These are phyloP conservation scores for Drosophila maculinotata DNA, from an alignment of 2,888 invertebrate species.

Conservation along the genomic window DNA sequence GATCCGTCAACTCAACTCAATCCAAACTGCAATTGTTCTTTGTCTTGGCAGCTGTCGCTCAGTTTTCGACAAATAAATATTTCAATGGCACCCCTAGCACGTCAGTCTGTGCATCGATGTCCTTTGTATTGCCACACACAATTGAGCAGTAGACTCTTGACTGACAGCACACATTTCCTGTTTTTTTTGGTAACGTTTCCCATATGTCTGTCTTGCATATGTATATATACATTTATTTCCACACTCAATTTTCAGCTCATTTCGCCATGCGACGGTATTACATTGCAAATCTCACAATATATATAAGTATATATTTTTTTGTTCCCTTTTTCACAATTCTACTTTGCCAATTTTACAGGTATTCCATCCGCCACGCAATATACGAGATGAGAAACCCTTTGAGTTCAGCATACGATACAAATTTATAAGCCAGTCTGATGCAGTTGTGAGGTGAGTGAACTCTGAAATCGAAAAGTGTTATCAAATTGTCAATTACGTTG, in stretches of 20 bases:
- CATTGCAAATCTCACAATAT: constrained; percentile 16
- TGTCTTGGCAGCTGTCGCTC: constrained; percentile 36
- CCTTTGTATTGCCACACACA: constrained; percentile 27
- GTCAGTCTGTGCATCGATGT: constrained; percentile 13
- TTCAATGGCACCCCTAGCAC: constrained; percentile 37
- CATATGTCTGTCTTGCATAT: not conserved
- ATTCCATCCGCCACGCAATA: constrained; percentile 87
- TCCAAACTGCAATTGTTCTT: constrained; percentile 16
- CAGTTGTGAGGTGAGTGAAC: constrained; percentile 88
- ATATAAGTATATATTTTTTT: not conserved
- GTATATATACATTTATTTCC: constrained; percentile 22
- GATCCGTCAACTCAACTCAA: constrained; percentile 5
- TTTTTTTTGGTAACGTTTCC: constrained; percentile 22
- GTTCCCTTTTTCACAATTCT: constrained; percentile 8
- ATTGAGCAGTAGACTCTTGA: constrained; percentile 16
- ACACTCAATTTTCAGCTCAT: constrained; percentile 43
- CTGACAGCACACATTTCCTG: constrained; percentile 35
- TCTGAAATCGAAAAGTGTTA: constrained; percentile 23
- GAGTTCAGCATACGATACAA: constrained; percentile 92
- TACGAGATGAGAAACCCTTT: constrained; percentile 91
- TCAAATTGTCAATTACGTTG: not conserved
- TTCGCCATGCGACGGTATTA: constrained; percentile 14
- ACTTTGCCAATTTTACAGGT: constrained; percentile 74
- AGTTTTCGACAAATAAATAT: constrained; percentile 49
- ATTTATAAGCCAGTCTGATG: constrained; percentile 92